Evolutionary conservation across 2,888 invertebrate species (phyloP), one percentile per base, ranked within the genome.

Genomic region (Chloroclystis v-ata): DNA sequence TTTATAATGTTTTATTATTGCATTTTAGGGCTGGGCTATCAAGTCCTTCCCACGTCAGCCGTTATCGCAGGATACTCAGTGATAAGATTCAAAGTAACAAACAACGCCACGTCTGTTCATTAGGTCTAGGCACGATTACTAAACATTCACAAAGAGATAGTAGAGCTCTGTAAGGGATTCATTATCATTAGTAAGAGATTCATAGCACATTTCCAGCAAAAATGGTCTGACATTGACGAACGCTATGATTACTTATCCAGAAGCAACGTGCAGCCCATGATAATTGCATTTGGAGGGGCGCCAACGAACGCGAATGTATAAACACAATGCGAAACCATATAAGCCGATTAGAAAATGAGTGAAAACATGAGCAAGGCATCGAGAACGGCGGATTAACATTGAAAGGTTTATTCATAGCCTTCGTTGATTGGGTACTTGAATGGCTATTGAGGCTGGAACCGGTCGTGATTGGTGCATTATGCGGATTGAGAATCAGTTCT

Each of bases 271-370:
- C 47, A 45, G 57, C 49, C 54, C 43, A 54, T 41, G 45, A 49
- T 57, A 49, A 57, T 52, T 46, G 53, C 49, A 43, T 51, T 51
- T 61, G 59, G 57, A 49, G 26, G 20, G 37, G 13, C 41, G 60
- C 63, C 56, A 63, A 57, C 35, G 42, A 43, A 37, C 45, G 28
- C 37, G 46, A 51, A 54, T 5, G 20, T 20, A 20, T 51, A 52
- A 39, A 45, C 45, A 42, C 42, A 43, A 45, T 38, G 37, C 37
- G 42, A 47, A 51, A 35, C 26, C 46, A 37, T 51, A 43, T 39
- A 46, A 50, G 43, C 48, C 37, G 47, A 50, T 49, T 43, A 38
- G 40, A 49, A 49, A 49, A 33, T 48, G 25, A 41, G 45, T 48
- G 39, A 48, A 49, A 48, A 49, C 49, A 33, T 45, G 42, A 26